Evolutionary conservation across 2,113 vertebrate species (phyloP), one percentile per base, ranked within the genome.

Genomic region (Petroica traversi): DNA sequence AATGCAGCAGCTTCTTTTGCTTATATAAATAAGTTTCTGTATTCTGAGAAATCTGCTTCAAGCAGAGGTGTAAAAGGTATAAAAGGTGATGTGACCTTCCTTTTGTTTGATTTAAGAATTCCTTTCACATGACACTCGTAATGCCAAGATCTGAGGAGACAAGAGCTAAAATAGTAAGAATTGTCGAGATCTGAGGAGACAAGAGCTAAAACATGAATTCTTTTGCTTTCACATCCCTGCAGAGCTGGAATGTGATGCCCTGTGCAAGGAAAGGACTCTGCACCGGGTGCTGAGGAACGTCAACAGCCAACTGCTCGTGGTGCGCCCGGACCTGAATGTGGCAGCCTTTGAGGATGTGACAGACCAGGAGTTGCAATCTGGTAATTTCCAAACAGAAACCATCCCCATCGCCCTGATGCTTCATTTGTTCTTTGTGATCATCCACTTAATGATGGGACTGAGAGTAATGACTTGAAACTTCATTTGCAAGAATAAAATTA

Each of bases 181-280:
- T 9, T 29, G 19, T 8, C 43, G 36, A 16, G 12, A 36, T 43
- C 51, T 49, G 34, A 49, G 41, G 19, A 43, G 9, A 51, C 18
- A 9, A 31, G 26, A 67, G 29, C 14, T 34, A 8, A 34, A 83
- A 15, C 33, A 14, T 3, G 36, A 22, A 34, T n/a, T 6, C 4
- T 22, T 54, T 11, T 57, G 17, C 14, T 45, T 73, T 88, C 1
- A 76, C 19, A 4, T 90, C 29, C 69, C 43, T 86, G 28, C 41
- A 97, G 96, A 93, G 83, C 87, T 98, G 86, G 96, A 98, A 86
- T 93, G 97, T 2, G 98, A 98, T 93, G 58, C 95, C 52, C 96
- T 98, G 7, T 66, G 69, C n/a, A 94, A 59, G 43, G 72, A 95
- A 1, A 78, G 57, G 54, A 64, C 8, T 3, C 49, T 79, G 61